phyloP scores from a whole-genome alignment of 2,888 invertebrate genomes.

The Deilephila elpenor region DNA sequence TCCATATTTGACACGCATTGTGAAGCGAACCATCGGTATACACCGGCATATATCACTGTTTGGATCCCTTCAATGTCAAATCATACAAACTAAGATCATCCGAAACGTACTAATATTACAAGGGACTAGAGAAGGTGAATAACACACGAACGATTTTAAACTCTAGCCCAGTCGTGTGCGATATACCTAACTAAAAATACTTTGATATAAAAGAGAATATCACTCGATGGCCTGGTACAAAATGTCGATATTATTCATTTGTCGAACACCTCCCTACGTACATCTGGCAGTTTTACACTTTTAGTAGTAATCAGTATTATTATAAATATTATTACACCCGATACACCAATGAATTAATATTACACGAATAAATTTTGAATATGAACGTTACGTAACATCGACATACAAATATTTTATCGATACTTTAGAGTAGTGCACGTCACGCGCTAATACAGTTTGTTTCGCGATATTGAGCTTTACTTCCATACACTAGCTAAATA shows the following conservation, averaged over 20 bases:
- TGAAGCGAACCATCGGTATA: constrained; percentile 16
- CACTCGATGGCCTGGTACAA: constrained; percentile 54
- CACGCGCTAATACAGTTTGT: constrained; percentile 11
- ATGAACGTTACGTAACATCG: constrained; percentile 4
- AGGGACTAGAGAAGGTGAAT: constrained; percentile 46
- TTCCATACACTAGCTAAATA: constrained; percentile 14
- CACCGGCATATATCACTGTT: constrained; percentile 23
- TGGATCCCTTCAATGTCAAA: constrained; percentile 26
- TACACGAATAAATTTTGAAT: constrained; percentile 18
- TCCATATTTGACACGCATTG: constrained; percentile 19
- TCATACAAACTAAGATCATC: constrained; percentile 24
- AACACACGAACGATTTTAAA: constrained; percentile 41
- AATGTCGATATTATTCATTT: constrained; percentile 35
- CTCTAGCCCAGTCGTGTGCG: constrained; percentile 46
- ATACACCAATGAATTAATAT: constrained; percentile 6
- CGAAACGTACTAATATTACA: constrained; percentile 30
- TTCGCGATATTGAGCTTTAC: constrained; percentile 21
- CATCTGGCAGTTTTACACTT: constrained; percentile 31
- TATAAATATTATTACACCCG: constrained; percentile 9
- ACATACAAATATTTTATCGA: constrained; percentile 15
- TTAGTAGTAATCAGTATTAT: constrained; percentile 21
- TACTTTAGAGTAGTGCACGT: constrained; percentile 17
- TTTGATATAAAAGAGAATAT: constrained; percentile 61
- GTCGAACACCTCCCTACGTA: constrained; percentile 26
- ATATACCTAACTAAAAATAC: constrained; percentile 39